Base-by-base conservation (phyloP, 2,113 vertebrate genomes). In the Chauna torquata region DNA sequence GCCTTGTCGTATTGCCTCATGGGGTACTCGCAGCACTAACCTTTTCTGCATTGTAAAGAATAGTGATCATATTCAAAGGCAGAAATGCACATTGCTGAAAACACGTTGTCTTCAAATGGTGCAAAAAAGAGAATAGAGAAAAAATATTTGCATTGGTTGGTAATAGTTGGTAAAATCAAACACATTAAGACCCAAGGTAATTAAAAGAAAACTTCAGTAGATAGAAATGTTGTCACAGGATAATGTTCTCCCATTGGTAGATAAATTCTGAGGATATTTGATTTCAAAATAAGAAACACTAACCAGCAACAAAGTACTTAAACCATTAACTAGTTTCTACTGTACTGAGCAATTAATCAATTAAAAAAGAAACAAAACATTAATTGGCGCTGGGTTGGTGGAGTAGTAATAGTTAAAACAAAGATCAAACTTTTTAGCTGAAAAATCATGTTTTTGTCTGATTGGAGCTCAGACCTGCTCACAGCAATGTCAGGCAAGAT, bases 321-420 rank as follows among this genome's bases (percentile, higher is more conserved):
- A 91, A n/a, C 19, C 20, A 78, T 81, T 71, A 90, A 47, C 79
- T 91, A 83, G 62, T 83, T 96, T 96, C 50, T 91, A 78, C 18
- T 65, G 12, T 59, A 58, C 11, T 74, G 10, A 85, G 16, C n/a
- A 94, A 79, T 81, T 11, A 52, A 70, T 81, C 8, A 76, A 44
- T 64, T 68, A 11, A 82, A 75, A 86, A 62, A 82, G 13, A 75
- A 84, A 66, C 1, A 69, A 42, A 84, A 27, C 7, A 52, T 9
- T 44, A 44, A 77, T 82, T 45, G 10, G 22, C 66, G 28, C 22
- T 59, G 14, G 23, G 18, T 58, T 59, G 13, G 20, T 76, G 30
- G 42, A 85, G 9, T 36, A 74, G 32, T 57, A 82, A n/a, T 19
- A 40, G 45, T 19, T 61, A 61, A 81, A 88, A 52, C 6, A 70